Evolutionary conservation across 2,888 invertebrate genomes (phyloP), one percentile per base, ranked within the genome.

Genomic region (Teleogryllus oceanicus): DNA sequence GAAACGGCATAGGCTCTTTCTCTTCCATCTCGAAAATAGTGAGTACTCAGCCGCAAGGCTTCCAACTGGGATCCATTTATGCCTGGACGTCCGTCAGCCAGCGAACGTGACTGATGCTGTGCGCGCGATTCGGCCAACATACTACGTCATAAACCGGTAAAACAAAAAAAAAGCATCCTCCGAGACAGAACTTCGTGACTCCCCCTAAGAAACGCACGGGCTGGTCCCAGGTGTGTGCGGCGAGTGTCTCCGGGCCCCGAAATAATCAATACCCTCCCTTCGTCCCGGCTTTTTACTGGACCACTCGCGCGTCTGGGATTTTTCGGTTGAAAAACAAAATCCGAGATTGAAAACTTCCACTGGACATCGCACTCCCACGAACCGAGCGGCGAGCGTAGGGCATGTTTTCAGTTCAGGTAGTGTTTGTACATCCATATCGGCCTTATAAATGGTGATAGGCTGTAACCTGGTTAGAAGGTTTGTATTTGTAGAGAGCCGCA

Each of bases 391-490:
- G 50, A 50, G 50, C 50, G 50, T 50, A 18, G 37, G 37, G 37
- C 20, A 76, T 76, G 76, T 76, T 50, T 78, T 78, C 51, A 50
- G 37, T 51, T 49, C 37, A 49, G 77, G 77, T 37, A 37, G 77
- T 37, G 77, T 21, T n/a, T 50, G 78, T 37, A 49, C n/a, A 77
- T 37, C 62, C 62, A 62, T 62, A 62, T 62, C 62, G 50, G 75
- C 77, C 81, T 82, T 82, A 82, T 81, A 82, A 82, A 82, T 82
- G 82, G 82, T 82, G 82, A 82, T 82, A 82, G 80, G 77, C 37
- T 77, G 80, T 82, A 82, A 82, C 80, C 78, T 77, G 81, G 81
- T 82, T 82, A 82, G 80, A 79, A 78, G 81, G 79, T 79, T 79
- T 81, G 79, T 81, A 78, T 81, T 78, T 80, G 62, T 62, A 62